Base-by-base conservation (phyloP, 2,888 invertebrate genomes). In the Tholera decimalis region DNA sequence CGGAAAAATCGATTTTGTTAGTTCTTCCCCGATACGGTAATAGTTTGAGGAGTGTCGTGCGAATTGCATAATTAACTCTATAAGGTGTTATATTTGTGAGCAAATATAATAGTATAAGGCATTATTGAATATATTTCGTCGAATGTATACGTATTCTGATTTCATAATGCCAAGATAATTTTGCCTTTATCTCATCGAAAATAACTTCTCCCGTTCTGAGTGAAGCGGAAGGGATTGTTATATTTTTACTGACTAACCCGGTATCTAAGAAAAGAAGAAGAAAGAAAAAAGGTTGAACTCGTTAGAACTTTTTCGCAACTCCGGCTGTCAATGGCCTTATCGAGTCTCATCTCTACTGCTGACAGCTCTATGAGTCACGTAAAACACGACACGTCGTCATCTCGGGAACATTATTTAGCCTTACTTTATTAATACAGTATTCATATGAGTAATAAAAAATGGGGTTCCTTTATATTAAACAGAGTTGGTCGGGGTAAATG, bases 121-220 rank as follows among this genome's bases (percentile, higher is more conserved):
- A 5, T 1, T 22, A 22, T 64, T 61, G 33, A n/a, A n/a, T 24
- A 20, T 44, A 30, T 24, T 44, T 20, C n/a, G 3, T 43, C 2
- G 13, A 50, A 20, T 18, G 13, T 28, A 20, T 8, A 35, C 30
- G 54, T n/a, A n/a, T 67, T 37, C 13, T 33, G 47, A 55, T 67
- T 49, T 26, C 20, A 26, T 26, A 1, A 35, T 35, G 4, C 22
- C n/a, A 22, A 35, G n/a, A 28, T 35, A 28, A 26, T n/a, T n/a
- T n/a, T n/a, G n/a, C n/a, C n/a, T n/a, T n/a, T n/a, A n/a, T n/a
- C n/a, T n/a, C n/a, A n/a, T n/a, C n/a, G n/a, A n/a, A n/a, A n/a
- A n/a, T n/a, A n/a, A n/a, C n/a, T n/a, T n/a, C n/a, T n/a, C n/a
- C n/a, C n/a, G n/a, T n/a, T n/a, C n/a, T n/a, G n/a, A n/a, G n/a